A percentile compares a stretch with the other conserved stretches of the same genome.
Conservation (phyloP, 2,888 invertebrate species). For the Zygaena filipendulae region DNA sequence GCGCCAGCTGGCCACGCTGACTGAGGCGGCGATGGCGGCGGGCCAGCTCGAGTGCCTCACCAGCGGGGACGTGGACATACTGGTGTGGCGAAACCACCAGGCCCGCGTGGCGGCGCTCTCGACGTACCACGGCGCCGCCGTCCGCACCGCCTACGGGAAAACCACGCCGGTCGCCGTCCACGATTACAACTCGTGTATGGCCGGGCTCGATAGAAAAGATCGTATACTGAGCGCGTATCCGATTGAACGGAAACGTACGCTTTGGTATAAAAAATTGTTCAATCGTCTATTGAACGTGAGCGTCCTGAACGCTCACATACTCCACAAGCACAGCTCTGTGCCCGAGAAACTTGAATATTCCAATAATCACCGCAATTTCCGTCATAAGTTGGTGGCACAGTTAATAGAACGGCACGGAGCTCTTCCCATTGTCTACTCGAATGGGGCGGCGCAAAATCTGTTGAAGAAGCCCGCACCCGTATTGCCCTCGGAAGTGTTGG, state of each 20-base stretch:
- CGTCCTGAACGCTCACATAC: not conserved
- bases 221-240: conserved; percentile 1
- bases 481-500: too few species aligned
- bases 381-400: too few species aligned
- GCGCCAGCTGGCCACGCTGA: conserved; percentile 1
- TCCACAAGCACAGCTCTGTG: too few species aligned
- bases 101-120: not conserved
- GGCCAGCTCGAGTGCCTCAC: not conserved
- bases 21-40: not conserved
- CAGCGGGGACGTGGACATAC: not conserved
- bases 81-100: not conserved
- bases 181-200: conserved; percentile 8
- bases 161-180: conserved; percentile 1
- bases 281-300: conserved; percentile 8
- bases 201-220: conserved; percentile 7
- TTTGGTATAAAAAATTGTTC: conserved; percentile 11
- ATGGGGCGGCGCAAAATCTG: too few species aligned
- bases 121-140: not conserved
- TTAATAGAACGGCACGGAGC: too few species aligned
- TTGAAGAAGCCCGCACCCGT: too few species aligned
- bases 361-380: too few species aligned
- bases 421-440: too few species aligned
- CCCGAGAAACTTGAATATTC: too few species aligned
- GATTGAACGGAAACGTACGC: conserved; percentile 1
- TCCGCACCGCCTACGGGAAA: not conserved